Percentiles rank a stretch among this genome's conserved stretches.
phyloP scores from a whole-genome alignment of 2,113 vertebrate species.

The Pimephales promelas region DNA sequence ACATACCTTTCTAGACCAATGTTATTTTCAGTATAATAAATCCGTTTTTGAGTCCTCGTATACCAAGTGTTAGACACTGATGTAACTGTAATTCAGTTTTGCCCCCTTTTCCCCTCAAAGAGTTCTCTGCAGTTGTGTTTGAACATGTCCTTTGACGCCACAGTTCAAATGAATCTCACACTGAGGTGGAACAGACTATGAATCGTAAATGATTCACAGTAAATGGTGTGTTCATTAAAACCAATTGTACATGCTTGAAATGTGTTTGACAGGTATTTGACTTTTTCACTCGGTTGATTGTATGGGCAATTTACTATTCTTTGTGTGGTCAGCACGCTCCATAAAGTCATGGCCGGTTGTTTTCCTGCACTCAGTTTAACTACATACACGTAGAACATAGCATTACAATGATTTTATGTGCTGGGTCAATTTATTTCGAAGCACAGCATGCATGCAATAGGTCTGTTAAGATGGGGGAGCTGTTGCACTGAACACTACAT shows the following conservation, averaged over 20 bases:
- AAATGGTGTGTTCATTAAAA: conserved; percentile 3
- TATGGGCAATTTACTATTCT: not conserved
- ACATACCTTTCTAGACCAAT: too few relatives aligned
- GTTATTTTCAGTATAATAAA: too few relatives aligned
- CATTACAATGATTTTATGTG: conserved; percentile 25
- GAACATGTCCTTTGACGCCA: not conserved
- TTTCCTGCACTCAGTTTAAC: not conserved
- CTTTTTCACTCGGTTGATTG: conserved; percentile 3
- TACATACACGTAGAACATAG: conserved; percentile 9
- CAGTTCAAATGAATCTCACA: conserved; percentile 4
- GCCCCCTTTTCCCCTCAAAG: not conserved
- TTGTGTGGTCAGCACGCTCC: not conserved
- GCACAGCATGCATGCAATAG: conserved; percentile 20
- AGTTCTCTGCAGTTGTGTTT: not conserved
- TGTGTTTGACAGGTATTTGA: conserved; percentile 11
- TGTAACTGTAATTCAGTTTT: not conserved
- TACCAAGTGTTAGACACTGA: not conserved
- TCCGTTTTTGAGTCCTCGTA: not conserved
- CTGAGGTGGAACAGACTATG: not conserved
- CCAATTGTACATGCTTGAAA: not conserved
- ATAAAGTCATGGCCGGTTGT: not conserved
- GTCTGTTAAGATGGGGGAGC: conserved; percentile 48
- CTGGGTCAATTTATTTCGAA: conserved; percentile 35
- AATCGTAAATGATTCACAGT: not conserved
- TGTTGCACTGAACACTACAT: conserved; percentile 38